phyloP scores from a whole-genome alignment of 23 tunicate genomes.

The Phallusia fumigata region DNA sequence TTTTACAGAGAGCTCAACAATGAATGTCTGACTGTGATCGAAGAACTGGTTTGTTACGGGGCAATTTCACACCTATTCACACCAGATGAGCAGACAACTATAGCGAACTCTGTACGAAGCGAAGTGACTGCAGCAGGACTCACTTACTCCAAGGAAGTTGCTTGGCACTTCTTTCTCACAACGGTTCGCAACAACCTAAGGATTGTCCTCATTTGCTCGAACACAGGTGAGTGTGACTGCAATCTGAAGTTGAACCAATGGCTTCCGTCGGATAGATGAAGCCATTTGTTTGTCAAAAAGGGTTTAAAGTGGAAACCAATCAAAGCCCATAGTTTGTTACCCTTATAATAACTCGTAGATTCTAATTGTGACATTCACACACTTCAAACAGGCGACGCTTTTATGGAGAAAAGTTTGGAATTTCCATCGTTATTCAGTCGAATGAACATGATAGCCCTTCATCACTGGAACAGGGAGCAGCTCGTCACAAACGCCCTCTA shows the following conservation, averaged over 20 bases:
- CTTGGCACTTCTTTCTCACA: conserved; percentile 86
- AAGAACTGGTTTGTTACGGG: conserved; percentile 76
- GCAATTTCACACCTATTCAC: conserved; percentile 86
- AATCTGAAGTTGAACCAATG: too few species aligned
- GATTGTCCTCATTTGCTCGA: conserved; percentile 82
- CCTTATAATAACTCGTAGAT: too few species aligned
- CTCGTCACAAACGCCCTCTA: conserved; percentile 80
- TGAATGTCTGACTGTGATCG: conserved; percentile 80
- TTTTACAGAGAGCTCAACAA: conserved; percentile 50
- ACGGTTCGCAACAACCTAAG: conserved; percentile 82
- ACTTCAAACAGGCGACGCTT: conserved; percentile 43
- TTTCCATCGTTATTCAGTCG: conserved; percentile 80
- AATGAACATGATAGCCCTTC: conserved; percentile 51
- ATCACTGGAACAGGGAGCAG: conserved; percentile 84
- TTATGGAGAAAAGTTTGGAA: conserved; percentile 86
- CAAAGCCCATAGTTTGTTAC: too few species aligned
- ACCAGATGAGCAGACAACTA: conserved; percentile 83
- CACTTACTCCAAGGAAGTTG: conserved; percentile 82
- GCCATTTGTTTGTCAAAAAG: too few species aligned
- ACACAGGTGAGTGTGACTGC: conserved; percentile 53
- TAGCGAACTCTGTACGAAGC: conserved; percentile 91
- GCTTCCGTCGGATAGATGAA: too few species aligned
- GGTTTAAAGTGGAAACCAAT: too few species aligned
- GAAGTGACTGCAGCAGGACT: conserved; percentile 92
- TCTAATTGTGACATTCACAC: background rate